phyloP scores from a whole-genome alignment of 1,140 invertebrate species.

The Holcopasites calliopsidis region DNA sequence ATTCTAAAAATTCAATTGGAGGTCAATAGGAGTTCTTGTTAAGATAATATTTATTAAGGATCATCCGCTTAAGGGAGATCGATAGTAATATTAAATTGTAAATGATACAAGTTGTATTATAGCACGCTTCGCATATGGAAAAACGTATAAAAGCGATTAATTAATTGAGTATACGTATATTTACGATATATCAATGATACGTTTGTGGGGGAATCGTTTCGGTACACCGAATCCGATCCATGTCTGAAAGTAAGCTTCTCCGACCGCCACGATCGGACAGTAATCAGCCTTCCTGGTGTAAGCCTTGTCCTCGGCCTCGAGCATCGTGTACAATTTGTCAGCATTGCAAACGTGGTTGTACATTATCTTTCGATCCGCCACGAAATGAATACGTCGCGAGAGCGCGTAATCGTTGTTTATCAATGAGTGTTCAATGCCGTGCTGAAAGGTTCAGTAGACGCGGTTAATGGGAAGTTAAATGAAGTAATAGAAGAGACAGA shows the following conservation, averaged over 20 bases:
- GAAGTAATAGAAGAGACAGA: too few relatives aligned
- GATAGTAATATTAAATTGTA: too few relatives aligned
- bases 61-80: too few relatives aligned
- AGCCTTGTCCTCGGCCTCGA: conserved; percentile 45
- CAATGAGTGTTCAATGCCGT: not conserved
- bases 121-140: too few relatives aligned
- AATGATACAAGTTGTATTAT: too few relatives aligned
- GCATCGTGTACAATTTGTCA: conserved; percentile 35
- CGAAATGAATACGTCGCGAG: not conserved
- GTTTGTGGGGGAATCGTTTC: conserved; percentile 46
- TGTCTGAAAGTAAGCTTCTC: conserved; percentile 27
- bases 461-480: too few relatives aligned
- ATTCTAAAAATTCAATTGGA: too few relatives aligned
- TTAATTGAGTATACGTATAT: too few relatives aligned
- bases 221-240: conserved; percentile 49
- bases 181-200: conserved; percentile 56
- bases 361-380: not conserved
- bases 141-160: too few relatives aligned
- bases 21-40: too few relatives aligned
- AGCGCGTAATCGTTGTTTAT: not conserved
- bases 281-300: not conserved
- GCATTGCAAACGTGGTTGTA: conserved; percentile 30
- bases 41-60: too few relatives aligned
- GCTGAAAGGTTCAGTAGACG: not conserved
- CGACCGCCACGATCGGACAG: conserved; percentile 30